A percentile compares a stretch with the other conserved stretches of the same genome.
Conservation (phyloP, 2,888 invertebrate species). For the Hipparchia semele region DNA sequence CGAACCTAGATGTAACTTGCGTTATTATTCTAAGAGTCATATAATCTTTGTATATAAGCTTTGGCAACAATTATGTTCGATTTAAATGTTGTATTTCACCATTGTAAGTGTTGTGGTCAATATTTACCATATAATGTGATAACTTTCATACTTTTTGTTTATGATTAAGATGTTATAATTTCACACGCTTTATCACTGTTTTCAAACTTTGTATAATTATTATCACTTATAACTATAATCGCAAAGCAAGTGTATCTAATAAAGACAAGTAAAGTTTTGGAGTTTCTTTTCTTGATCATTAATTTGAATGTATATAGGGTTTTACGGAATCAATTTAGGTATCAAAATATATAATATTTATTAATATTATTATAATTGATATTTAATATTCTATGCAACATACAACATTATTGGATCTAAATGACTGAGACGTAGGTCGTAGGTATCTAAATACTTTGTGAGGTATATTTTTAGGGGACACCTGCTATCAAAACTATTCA, state of each 20-base stretch:
- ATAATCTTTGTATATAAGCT: slow-evolving; percentile 59
- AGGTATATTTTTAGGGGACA: background rate
- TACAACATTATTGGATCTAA: too few species aligned
- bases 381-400: too few species aligned
- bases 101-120: slow-evolving; percentile 71
- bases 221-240: slow-evolving; percentile 35
- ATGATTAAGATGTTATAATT: slow-evolving; percentile 43
- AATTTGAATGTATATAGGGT: background rate
- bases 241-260: slow-evolving; percentile 61
- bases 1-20: background rate
- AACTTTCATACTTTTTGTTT: slow-evolving; percentile 54
- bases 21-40: slow-evolving; percentile 36
- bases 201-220: slow-evolving; percentile 39
- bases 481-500: slow-evolving; percentile 6
- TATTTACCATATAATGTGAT: slow-evolving; percentile 75
- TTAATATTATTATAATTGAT: too few species aligned
- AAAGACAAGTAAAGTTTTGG: slow-evolving; percentile 64
- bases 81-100: slow-evolving; percentile 60
- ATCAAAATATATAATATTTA: too few species aligned
- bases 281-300: slow-evolving; percentile 58
- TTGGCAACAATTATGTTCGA: slow-evolving; percentile 51
- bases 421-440: too few species aligned
- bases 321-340: too few species aligned
- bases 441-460: background rate
- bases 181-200: slow-evolving; percentile 39